phyloP scores from a whole-genome alignment of 2,888 invertebrate genomes.

The Orthosia cruda region DNA sequence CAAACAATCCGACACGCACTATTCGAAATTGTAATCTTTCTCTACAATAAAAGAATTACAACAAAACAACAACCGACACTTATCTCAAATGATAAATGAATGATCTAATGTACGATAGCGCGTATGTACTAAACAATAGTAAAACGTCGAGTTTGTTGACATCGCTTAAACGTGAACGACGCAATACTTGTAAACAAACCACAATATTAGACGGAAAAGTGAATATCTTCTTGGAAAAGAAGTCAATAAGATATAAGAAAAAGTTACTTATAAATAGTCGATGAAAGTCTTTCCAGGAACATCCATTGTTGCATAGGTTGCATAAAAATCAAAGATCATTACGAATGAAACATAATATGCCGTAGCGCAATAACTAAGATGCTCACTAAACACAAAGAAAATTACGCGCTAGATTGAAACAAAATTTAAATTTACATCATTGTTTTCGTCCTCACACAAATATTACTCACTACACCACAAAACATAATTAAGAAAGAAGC shows the following conservation, averaged over 20 bases:
- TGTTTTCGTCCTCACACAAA: background rate
- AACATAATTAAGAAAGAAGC: background rate
- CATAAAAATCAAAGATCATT: too few species aligned
- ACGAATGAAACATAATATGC: too few species aligned
- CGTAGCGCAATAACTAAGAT: background rate
- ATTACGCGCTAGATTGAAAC: background rate
- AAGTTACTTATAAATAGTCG: background rate
- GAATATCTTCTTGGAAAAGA: background rate
- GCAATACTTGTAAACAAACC: constrained; percentile 30
- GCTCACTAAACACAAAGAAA: background rate
- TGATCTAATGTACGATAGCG: constrained; percentile 37
- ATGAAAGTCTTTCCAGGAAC: background rate
- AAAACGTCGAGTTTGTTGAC: constrained; percentile 53
- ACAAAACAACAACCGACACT: constrained; percentile 28
- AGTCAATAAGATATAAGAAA: background rate
- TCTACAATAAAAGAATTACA: background rate
- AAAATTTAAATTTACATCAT: background rate
- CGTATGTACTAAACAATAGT: constrained; percentile 7
- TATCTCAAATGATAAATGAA: constrained; percentile 31
- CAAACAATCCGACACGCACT: background rate
- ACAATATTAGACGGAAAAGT: background rate
- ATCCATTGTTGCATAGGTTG: background rate
- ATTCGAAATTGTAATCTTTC: background rate
- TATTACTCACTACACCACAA: background rate
- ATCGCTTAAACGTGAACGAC: constrained; percentile 14